Base-by-base conservation (phyloP, 2,888 invertebrate species). In the Trichogramma evanescens region DNA sequence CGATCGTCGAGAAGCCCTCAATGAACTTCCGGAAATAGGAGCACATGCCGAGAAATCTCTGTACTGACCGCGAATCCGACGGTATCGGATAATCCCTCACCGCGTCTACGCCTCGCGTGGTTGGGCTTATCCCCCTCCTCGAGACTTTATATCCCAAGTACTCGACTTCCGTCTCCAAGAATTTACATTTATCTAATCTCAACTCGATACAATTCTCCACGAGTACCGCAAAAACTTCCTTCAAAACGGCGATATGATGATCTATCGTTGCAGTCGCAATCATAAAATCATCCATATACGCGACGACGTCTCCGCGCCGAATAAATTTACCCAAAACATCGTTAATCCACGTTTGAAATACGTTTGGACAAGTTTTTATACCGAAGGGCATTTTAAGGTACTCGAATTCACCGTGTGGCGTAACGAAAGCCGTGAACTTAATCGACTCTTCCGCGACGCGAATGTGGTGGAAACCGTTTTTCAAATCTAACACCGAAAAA, bases 391-490 rank as follows among this genome's bases (percentile, higher is more conserved):
- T 63, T 40, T 41, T 52, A 2, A 58, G 38, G 41, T 53, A 61
- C 40, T 63, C 61, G 39, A 49, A 63, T 10, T 63, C 60, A 42
- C 63, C 63, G 6, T 61, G 48, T 6, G 58, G 63, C n/a, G 52
- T 61, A 13, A 56, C 55, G 13, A 63, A 63, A 4, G 63, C 57
- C 4, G 54, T 61, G 40, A 54, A 57, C 40, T 63, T 63, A 7
- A 50, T 38, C 2, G 60, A 63, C 4, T 57, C 63, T 42, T 60
- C 57, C 3, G 57, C 50, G 3, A 63, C 39, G 7, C 41, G 40
- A 13, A 63, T n/a, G 48, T 60, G 59, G 6, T 59, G 54, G 43
- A 61, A 61, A 10, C 49, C 61, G 13, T 61, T 57, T 26, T 49
- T 56, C 5, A 51, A 48, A 7, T 58, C 52, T 9, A 58, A 39